Percentiles rank a stretch among this genome's conserved stretches.
Evolutionary conservation across 1,140 invertebrate species (phyloP).

Genomic region (Coptotermes formosanus): DNA sequence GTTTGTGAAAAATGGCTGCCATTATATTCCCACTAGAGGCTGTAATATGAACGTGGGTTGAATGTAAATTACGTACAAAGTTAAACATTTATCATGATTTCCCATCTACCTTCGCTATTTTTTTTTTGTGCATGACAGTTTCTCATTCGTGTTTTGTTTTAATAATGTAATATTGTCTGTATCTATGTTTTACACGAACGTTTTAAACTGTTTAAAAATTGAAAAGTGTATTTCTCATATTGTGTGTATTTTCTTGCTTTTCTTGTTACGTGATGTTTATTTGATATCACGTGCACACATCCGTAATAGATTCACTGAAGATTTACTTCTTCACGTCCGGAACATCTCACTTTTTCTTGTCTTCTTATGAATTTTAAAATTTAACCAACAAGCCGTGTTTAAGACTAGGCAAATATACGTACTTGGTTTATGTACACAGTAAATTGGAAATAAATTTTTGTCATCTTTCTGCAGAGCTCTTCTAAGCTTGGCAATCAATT

Average conservation of each 20-base stretch:
- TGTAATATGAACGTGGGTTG: not conserved
- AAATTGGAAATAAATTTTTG: too few relatives aligned
- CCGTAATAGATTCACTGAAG: too few relatives aligned
- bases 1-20: not conserved
- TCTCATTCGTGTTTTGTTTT: not conserved
- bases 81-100: not conserved
- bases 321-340: too few relatives aligned
- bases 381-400: too few relatives aligned
- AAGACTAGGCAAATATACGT: too few relatives aligned
- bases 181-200: not conserved
- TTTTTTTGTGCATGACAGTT: not conserved
- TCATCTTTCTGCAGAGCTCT: too few relatives aligned
- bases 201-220: not conserved
- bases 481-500: too few relatives aligned
- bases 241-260: not conserved
- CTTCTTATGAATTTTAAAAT: too few relatives aligned
- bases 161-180: not conserved
- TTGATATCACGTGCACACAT: not conserved
- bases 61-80: constrained; percentile 5
- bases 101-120: not conserved
- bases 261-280: not conserved
- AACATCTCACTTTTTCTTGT: too few relatives aligned
- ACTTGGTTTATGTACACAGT: too few relatives aligned
- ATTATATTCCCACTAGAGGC: not conserved
- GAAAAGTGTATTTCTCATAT: not conserved